These are phyloP conservation scores for Thalassoma bifasciatum DNA, from an alignment of 2,113 vertebrate genomes.

Conservation along the genomic window DNA sequence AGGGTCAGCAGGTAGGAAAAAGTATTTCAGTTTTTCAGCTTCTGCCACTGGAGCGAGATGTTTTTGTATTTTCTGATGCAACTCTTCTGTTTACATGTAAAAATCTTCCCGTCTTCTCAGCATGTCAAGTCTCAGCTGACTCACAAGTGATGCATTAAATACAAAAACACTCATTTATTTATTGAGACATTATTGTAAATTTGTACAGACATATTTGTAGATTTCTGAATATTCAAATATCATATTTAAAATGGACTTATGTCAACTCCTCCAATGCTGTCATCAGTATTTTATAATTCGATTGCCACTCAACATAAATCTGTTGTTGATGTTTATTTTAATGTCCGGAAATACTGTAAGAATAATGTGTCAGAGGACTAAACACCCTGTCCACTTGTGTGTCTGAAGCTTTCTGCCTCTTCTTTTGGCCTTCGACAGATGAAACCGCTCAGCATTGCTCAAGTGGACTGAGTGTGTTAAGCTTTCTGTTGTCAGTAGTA, in stretches of 20 bases:
- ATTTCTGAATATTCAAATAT: constrained; percentile 28
- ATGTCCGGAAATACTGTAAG: constrained; percentile 39
- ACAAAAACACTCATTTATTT: constrained; percentile 45
- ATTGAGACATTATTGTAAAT: constrained; percentile 21
- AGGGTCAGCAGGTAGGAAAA: constrained; percentile 59
- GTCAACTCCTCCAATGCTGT: constrained; percentile 27
- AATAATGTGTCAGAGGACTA: constrained; percentile 39
- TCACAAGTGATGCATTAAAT: constrained; percentile 43
- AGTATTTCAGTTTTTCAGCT: constrained; percentile 44
- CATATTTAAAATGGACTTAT: constrained; percentile 48
- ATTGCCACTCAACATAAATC: constrained; percentile 33
- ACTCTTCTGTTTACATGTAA: constrained; percentile 34
- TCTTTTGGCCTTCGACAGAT: constrained; percentile 9
- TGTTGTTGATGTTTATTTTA: constrained; percentile 41
- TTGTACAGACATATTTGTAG: constrained; percentile 43
- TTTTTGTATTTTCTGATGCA: constrained; percentile 39
- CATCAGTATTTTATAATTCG: constrained; percentile 27
- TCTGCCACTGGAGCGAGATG: constrained; percentile 36
- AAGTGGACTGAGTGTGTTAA: constrained; percentile 39
- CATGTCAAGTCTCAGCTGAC: constrained; percentile 27
- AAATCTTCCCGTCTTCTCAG: constrained; percentile 23
- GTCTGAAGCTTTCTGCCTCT: constrained; percentile 12
- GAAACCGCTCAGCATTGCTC: constrained; percentile 3
- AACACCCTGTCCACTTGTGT: constrained; percentile 41
- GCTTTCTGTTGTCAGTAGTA: constrained; percentile 37